These are phyloP conservation scores for Crepidodera aurea DNA, from an alignment of 2,888 invertebrate genomes.

Conservation along the genomic window DNA sequence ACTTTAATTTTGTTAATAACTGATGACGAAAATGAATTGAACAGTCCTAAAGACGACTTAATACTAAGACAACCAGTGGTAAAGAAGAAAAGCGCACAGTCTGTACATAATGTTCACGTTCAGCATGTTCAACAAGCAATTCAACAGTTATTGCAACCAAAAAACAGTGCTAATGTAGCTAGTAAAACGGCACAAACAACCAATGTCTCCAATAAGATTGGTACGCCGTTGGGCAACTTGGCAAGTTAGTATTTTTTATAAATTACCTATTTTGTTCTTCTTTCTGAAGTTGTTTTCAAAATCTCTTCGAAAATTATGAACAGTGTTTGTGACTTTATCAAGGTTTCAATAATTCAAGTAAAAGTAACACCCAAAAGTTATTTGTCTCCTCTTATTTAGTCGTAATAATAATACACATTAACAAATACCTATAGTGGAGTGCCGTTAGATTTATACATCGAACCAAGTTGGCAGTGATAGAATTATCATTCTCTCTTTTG, in stretches of 20 bases:
- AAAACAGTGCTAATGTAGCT: slow-evolving; percentile 45
- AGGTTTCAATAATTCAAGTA: no score
- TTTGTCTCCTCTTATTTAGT: no score
- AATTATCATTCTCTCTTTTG: no score
- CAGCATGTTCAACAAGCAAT: slow-evolving; percentile 54
- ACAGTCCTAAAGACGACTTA: slow-evolving; percentile 80
- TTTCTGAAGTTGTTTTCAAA: background rate
- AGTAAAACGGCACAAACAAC: slow-evolving; percentile 40
- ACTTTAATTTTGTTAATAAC: slow-evolving; percentile 85
- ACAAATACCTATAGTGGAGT: no score
- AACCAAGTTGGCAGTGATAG: no score
- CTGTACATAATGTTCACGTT: slow-evolving; percentile 53
- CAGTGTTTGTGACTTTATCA: no score
- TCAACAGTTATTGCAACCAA: slow-evolving; percentile 52
- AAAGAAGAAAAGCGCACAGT: slow-evolving; percentile 49
- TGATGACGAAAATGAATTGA: slow-evolving; percentile 89
- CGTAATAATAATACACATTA: no score
- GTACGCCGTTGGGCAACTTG: slow-evolving; percentile 18
- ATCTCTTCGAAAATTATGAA: background rate
- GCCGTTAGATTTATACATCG: no score
- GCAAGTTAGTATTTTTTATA: slow-evolving; percentile 11
- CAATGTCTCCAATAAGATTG: slow-evolving; percentile 18
- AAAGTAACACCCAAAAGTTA: no score
- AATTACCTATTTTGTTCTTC: background rate
- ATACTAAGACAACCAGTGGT: slow-evolving; percentile 68